Percentiles rank a stretch among this genome's conserved stretches.
These are phyloP conservation scores for Drosophila borborema DNA, from an alignment of 2,888 invertebrate genomes.

Conservation along the genomic window DNA sequence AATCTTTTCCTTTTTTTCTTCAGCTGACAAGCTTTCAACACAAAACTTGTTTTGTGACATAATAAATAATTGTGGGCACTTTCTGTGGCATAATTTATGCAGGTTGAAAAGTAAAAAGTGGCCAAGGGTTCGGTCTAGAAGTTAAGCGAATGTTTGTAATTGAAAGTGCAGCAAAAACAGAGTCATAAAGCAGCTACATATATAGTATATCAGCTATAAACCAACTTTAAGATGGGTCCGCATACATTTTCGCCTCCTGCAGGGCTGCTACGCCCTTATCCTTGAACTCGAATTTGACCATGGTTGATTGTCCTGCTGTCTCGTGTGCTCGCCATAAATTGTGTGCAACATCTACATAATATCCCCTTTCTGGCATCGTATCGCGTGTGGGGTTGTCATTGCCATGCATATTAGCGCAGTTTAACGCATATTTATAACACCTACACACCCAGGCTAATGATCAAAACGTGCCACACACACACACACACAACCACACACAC, in stretches of 20 bases:
- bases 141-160: constrained; percentile 26
- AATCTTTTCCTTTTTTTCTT: constrained; percentile 46
- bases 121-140: neutral
- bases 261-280: constrained; percentile 5
- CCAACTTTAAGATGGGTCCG: neutral
- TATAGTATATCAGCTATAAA: constrained; percentile 7
- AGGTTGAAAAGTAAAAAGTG: constrained; percentile 37
- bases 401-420: constrained; percentile 60
- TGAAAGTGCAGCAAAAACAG: constrained; percentile 37
- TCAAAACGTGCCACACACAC: constrained; percentile 71
- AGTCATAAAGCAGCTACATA: constrained; percentile 8
- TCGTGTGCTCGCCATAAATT: constrained; percentile 58
- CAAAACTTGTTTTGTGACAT: constrained; percentile 50
- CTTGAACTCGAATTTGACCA: constrained; percentile 59
- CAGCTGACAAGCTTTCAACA: constrained; percentile 59
- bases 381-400: constrained; percentile 23
- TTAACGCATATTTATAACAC: constrained; percentile 77
- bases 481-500: constrained; percentile 46
- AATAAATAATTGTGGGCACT: constrained; percentile 66
- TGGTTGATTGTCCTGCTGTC: constrained; percentile 31
- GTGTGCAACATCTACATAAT: constrained; percentile 60
- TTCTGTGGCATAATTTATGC: constrained; percentile 64
- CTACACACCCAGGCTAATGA: constrained; percentile 69
- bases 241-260: constrained; percentile 1
- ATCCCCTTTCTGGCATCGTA: neutral